phyloP scores from a whole-genome alignment of 2,797 vertebrate species.

The Anguilla pacifica region DNA sequence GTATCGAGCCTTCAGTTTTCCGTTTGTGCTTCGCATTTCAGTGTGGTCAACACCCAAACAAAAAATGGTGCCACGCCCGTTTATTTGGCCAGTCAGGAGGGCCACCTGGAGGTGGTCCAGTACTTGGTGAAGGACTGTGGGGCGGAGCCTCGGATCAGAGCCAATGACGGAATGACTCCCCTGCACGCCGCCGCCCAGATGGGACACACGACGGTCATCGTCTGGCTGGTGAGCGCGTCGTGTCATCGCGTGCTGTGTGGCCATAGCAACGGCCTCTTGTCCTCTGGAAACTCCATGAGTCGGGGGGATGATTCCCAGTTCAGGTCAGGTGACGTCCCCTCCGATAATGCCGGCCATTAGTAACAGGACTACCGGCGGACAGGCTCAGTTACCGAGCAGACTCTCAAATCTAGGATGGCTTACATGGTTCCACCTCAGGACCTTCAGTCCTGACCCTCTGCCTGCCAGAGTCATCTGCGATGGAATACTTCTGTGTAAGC shows the following conservation, averaged over 20 bases:
- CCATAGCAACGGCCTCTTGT: not conserved
- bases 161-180: slow-evolving; percentile 93
- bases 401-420: not conserved
- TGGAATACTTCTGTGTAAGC: not conserved
- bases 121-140: slow-evolving; percentile 93
- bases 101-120: slow-evolving; percentile 93
- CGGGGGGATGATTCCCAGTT: not conserved
- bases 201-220: slow-evolving; percentile 93
- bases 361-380: not conserved
- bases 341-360: not conserved
- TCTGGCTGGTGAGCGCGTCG: slow-evolving; percentile 86
- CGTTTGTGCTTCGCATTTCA: slow-evolving; percentile 49
- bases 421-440: not conserved
- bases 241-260: not conserved
- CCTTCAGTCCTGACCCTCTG: not conserved
- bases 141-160: slow-evolving; percentile 81
- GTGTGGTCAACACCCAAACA: slow-evolving; percentile 89
- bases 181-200: slow-evolving; percentile 95
- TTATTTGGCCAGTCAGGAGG: slow-evolving; percentile 98
- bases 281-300: not conserved
- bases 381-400: not conserved
- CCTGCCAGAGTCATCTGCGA: not conserved
- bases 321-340: slow-evolving; percentile 1
- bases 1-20: not conserved
- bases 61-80: slow-evolving; percentile 97